These are phyloP conservation scores for Antheraea assamensis DNA, from an alignment of 2,888 invertebrate species.

Conservation along the genomic window DNA sequence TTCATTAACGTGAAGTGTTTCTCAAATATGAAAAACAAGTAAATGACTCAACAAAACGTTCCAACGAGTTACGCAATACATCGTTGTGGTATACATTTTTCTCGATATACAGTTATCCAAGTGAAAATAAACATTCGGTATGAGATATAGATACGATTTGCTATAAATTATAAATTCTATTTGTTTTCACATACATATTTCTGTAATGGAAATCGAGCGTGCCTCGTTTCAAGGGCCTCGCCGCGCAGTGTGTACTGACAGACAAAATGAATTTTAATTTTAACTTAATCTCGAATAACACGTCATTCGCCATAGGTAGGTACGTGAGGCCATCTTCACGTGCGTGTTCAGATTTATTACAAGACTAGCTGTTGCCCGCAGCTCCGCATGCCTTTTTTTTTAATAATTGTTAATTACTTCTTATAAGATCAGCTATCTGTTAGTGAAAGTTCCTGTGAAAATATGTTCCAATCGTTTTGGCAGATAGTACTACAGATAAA, in stretches of 20 bases:
- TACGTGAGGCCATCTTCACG: background rate
- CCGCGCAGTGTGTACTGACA: background rate
- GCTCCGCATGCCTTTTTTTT: too few relatives aligned
- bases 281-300: background rate
- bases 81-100: conserved; percentile 10
- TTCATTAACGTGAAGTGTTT: background rate
- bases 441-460: too few relatives aligned
- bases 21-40: background rate
- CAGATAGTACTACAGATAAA: too few relatives aligned
- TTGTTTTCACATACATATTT: conserved; percentile 19
- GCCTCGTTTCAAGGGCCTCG: conserved; percentile 16
- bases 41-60: background rate
- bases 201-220: conserved; percentile 3
- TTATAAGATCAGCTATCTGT: too few relatives aligned
- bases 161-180: conserved; percentile 21
- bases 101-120: background rate
- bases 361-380: too few relatives aligned
- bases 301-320: background rate
- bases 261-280: background rate
- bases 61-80: conserved; percentile 13
- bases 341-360: conserved; percentile 12
- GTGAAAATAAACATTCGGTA: conserved; percentile 18
- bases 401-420: too few relatives aligned
- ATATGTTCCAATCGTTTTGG: too few relatives aligned
- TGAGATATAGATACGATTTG: conserved; percentile 6